Evolutionary conservation across 1,140 invertebrate genomes (phyloP).

Genomic region (Akabosia matsudoensis): DNA sequence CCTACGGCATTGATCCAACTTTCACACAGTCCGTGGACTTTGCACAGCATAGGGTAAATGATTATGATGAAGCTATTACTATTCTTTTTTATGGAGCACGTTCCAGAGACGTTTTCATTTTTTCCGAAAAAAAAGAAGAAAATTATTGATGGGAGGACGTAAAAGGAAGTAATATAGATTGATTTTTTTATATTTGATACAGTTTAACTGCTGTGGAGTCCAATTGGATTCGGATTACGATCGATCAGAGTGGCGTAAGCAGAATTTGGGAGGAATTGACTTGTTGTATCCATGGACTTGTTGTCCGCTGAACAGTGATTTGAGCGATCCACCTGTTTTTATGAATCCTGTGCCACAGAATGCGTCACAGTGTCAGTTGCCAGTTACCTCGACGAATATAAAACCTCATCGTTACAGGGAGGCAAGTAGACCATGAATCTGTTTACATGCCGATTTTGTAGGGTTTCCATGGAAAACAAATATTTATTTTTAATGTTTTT

Average conservation of each 20-base stretch:
- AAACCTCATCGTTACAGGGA: constrained; percentile 62
- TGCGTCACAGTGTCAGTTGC: constrained; percentile 66
- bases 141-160: neutral
- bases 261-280: constrained; percentile 65
- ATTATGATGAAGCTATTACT: too few species aligned
- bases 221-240: constrained; percentile 73
- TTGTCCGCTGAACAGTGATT: constrained; percentile 65
- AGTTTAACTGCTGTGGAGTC: constrained; percentile 81
- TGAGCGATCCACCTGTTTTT: constrained; percentile 57
- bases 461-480: neutral
- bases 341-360: constrained; percentile 73
- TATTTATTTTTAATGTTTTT: constrained; percentile 20
- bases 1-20: constrained; percentile 69
- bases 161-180: neutral
- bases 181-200: constrained; percentile 40
- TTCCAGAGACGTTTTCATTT: constrained; percentile 25
- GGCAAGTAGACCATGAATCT: constrained; percentile 50
- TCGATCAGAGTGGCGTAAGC: constrained; percentile 74
- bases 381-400: constrained; percentile 59
- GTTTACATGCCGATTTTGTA: neutral
- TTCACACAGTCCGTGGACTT: constrained; percentile 77
- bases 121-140: neutral
- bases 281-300: constrained; percentile 73
- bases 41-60: constrained; percentile 62
- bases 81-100: neutral